Conservation (phyloP, 2,797 vertebrate genomes). For the Eidolon dupreanum region DNA sequence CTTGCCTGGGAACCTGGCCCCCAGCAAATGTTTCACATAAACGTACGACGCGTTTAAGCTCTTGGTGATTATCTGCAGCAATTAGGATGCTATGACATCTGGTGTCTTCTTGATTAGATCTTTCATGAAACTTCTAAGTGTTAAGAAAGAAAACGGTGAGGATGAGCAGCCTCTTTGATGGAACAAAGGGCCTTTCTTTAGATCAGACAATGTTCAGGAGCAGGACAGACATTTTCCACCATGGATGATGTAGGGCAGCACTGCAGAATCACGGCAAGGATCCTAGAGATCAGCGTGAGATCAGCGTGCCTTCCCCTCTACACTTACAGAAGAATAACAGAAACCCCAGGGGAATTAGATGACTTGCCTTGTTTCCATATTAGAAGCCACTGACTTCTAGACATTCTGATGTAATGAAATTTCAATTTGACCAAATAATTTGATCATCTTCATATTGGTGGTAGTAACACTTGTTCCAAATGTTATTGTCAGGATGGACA, state of each 20-base stretch:
- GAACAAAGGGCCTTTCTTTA: constrained; percentile 44
- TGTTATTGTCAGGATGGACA: background rate
- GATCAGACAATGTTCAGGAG: background rate
- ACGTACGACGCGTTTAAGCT: constrained; percentile 39
- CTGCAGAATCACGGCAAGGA: background rate
- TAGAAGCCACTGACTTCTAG: background rate
- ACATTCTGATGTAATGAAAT: constrained; percentile 34
- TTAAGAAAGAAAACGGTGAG: constrained; percentile 58
- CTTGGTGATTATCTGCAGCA: constrained; percentile 48
- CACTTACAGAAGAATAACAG: background rate
- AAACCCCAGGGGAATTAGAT: background rate
- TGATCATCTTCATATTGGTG: background rate
- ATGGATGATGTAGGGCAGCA: background rate
- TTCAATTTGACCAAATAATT: constrained; percentile 7
- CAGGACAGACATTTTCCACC: background rate
- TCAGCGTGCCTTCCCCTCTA: background rate
- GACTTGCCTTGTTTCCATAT: background rate
- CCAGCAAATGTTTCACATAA: constrained; percentile 55
- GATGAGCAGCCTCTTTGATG: background rate
- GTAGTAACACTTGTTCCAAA: background rate
- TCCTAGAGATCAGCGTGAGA: background rate
- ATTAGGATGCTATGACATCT: constrained; percentile 34
- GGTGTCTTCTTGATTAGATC: constrained; percentile 69
- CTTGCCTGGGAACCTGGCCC: constrained; percentile 52
- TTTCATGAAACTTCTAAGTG: constrained; percentile 57